These are phyloP conservation scores for Escarpia spicata DNA, from an alignment of 2,888 invertebrate species.

Conservation along the genomic window DNA sequence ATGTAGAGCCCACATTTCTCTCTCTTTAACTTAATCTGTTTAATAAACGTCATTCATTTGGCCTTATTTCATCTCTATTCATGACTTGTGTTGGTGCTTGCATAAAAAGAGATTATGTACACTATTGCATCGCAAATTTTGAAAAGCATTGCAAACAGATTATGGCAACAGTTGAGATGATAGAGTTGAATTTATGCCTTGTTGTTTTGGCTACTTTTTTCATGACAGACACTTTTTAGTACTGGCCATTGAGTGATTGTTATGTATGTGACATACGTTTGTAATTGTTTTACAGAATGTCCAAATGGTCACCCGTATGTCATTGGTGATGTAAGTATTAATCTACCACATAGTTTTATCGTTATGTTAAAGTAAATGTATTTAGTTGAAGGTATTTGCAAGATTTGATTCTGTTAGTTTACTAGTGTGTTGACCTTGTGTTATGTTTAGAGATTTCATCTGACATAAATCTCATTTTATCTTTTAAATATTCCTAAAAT, in stretches of 20 bases:
- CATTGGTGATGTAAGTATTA: slow-evolving; percentile 49
- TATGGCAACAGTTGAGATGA: neutral
- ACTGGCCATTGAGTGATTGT: neutral
- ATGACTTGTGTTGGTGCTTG: no score
- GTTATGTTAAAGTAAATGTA: neutral
- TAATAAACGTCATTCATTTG: no score
- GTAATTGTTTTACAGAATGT: slow-evolving; percentile 50
- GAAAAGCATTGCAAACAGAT: neutral
- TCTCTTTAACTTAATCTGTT: no score
- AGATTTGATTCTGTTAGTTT: neutral
- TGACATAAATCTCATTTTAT: neutral
- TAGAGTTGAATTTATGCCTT: neutral
- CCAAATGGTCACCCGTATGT: slow-evolving; percentile 60
- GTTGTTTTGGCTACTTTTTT: neutral
- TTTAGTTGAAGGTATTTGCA: neutral
- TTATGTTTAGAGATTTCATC: neutral
- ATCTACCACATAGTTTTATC: neutral
- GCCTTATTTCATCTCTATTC: no score
- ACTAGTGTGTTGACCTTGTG: neutral
- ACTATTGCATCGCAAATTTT: no score
- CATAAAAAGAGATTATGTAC: no score
- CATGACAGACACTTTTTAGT: neutral
- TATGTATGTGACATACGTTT: slow-evolving; percentile 10
- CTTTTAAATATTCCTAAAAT: neutral
- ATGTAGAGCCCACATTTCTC: no score